phyloP scores from a whole-genome alignment of 2,797 vertebrate species.

The Podargus strigoides region DNA sequence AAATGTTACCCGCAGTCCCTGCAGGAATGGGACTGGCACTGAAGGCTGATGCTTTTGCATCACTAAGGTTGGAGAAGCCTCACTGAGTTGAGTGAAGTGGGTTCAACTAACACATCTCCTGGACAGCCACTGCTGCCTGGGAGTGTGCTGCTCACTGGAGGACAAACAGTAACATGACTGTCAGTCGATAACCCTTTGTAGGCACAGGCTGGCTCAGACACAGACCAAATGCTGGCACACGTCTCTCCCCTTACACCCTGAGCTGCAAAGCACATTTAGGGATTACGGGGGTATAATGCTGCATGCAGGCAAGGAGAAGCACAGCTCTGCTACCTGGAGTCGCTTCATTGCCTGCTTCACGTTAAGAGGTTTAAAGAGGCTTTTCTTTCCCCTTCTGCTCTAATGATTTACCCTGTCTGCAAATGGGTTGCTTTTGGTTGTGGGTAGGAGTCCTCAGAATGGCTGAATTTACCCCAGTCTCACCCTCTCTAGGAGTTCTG shows the following conservation, averaged over 20 bases:
- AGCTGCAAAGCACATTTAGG: background rate
- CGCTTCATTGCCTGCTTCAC: background rate
- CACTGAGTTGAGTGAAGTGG: background rate
- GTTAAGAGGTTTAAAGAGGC: background rate
- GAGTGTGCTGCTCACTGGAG: background rate
- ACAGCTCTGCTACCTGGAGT: background rate
- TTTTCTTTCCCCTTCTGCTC: background rate
- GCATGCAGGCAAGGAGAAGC: background rate
- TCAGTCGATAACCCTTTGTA: too few species aligned
- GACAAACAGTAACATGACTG: too few species aligned
- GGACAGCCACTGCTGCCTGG: too few species aligned
- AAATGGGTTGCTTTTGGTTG: background rate
- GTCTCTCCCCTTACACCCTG: background rate
- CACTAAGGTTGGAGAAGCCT: background rate
- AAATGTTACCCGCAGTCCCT: background rate
- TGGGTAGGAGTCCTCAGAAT: background rate
- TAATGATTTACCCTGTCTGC: background rate
- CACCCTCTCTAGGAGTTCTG: background rate
- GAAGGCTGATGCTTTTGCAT: background rate
- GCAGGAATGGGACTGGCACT: background rate
- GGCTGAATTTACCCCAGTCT: background rate
- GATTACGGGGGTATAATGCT: background rate
- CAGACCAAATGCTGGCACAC: background rate
- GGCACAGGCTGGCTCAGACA: background rate
- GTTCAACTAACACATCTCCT: background rate